These are phyloP conservation scores for Calvadosia cruxmelitensis DNA, from an alignment of 30 jellyfish, hydroid and myxozoan species.

Conservation along the genomic window DNA sequence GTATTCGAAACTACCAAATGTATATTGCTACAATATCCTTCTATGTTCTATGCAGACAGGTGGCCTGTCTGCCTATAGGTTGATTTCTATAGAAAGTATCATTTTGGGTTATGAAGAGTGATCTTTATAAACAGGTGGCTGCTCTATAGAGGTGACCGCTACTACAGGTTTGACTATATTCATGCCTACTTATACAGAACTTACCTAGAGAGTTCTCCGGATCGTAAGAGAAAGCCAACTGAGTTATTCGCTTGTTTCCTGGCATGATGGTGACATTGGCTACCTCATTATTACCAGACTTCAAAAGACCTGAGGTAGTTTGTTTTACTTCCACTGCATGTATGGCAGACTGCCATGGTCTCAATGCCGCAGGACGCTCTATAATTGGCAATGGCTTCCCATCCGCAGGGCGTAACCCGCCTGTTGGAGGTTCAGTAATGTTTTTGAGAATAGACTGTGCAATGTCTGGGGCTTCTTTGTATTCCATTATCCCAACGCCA, in stretches of 20 bases:
- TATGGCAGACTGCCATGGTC: neutral
- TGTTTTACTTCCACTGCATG: neutral
- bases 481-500: neutral
- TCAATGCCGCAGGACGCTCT: neutral
- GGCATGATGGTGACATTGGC: neutral
- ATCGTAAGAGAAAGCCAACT: conserved; percentile 65
- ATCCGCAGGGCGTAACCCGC: neutral
- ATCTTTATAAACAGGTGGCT: no score
- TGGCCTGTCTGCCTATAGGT: no score
- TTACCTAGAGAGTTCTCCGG: conserved; percentile 73
- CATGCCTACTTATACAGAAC: no score
- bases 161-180: no score
- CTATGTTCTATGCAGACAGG: no score
- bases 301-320: neutral
- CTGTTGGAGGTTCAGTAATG: neutral
- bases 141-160: no score
- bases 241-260: conserved; percentile 6
- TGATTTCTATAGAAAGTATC: no score
- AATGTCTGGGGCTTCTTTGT: neutral
- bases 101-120: no score
- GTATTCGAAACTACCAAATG: no score
- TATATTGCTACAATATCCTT: no score
- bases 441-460: neutral
- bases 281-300: neutral
- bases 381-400: neutral